These are phyloP conservation scores for Acronicta leporina DNA, from an alignment of 2,888 invertebrate genomes.

Conservation along the genomic window DNA sequence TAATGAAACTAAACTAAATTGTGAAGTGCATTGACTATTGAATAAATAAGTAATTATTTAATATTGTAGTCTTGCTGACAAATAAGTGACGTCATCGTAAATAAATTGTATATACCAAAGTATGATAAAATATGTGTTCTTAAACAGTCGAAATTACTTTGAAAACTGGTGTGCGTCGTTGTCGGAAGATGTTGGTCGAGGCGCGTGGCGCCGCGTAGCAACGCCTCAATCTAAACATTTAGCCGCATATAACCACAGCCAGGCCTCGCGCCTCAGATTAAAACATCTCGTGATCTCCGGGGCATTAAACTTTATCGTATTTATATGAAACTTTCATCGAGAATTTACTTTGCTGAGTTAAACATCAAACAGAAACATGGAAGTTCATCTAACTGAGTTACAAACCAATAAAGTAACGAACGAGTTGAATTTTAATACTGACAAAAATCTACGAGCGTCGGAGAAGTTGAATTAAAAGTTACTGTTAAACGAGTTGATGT, in stretches of 20 bases:
- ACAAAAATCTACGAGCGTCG: slow-evolving; percentile 40
- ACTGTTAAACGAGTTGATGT: slow-evolving; percentile 53
- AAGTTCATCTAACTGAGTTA: slow-evolving; percentile 74
- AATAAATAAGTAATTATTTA: too few species aligned
- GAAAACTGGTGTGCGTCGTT: neutral
- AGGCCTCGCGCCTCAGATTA: slow-evolving; percentile 53
- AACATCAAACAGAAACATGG: slow-evolving; percentile 76
- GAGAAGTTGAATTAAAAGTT: slow-evolving; percentile 46
- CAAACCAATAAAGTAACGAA: slow-evolving; percentile 73
- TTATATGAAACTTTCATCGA: slow-evolving; percentile 68
- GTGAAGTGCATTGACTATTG: too few species aligned
- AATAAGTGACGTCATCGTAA: neutral
- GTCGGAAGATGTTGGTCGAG: neutral
- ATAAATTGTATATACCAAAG: neutral
- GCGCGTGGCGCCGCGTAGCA: neutral
- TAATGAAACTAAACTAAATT: too few species aligned
- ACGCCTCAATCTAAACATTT: slow-evolving; percentile 54
- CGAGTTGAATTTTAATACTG: slow-evolving; percentile 73
- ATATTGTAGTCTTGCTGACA: neutral
- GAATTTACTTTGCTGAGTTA: slow-evolving; percentile 72
- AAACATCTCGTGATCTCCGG: slow-evolving; percentile 64
- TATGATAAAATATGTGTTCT: neutral
- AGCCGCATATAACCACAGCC: slow-evolving; percentile 48
- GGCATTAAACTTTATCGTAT: slow-evolving; percentile 71
- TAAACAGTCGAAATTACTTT: neutral